Evolutionary conservation across 2,113 vertebrate genomes (phyloP).

Genomic region (Pituophis catenifer): DNA sequence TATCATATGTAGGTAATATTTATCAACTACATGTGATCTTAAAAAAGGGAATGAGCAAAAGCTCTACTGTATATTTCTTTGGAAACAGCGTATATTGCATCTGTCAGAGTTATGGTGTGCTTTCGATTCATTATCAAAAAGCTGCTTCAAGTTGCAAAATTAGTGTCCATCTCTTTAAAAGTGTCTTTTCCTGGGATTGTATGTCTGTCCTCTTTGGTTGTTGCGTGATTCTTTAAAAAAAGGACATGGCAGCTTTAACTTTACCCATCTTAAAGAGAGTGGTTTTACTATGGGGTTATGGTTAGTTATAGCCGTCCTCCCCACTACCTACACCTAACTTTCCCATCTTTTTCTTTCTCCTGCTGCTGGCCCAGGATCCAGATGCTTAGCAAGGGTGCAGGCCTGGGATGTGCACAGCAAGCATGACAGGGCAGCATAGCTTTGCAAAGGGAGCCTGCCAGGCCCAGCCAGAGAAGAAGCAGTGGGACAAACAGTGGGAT

Average conservation of each 20-base stretch:
- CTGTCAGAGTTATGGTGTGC: not conserved
- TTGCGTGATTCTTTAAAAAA: not conserved
- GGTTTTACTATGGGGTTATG: not conserved
- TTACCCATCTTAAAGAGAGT: not conserved
- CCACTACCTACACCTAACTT: not conserved
- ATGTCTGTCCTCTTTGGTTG: not conserved
- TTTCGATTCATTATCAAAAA: not conserved
- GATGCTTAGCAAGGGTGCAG: not conserved
- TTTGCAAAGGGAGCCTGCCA: not conserved
- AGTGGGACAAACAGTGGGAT: not conserved
- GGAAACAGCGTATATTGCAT: not conserved
- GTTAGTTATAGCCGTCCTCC: not conserved
- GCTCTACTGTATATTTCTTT: not conserved
- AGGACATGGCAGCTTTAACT: not conserved
- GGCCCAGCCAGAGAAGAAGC: not conserved
- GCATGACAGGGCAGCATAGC: not conserved
- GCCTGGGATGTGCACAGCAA: not conserved
- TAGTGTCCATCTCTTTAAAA: not conserved
- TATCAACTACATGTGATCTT: not conserved
- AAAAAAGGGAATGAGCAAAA: not conserved
- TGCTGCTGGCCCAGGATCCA: not conserved
- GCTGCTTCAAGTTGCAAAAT: not conserved
- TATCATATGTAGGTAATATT: not conserved
- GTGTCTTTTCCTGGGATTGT: not conserved
- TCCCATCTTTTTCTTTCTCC: not conserved